Evolutionary conservation across 2,113 vertebrate genomes (phyloP).

Genomic region (Syngnathus typhle): DNA sequence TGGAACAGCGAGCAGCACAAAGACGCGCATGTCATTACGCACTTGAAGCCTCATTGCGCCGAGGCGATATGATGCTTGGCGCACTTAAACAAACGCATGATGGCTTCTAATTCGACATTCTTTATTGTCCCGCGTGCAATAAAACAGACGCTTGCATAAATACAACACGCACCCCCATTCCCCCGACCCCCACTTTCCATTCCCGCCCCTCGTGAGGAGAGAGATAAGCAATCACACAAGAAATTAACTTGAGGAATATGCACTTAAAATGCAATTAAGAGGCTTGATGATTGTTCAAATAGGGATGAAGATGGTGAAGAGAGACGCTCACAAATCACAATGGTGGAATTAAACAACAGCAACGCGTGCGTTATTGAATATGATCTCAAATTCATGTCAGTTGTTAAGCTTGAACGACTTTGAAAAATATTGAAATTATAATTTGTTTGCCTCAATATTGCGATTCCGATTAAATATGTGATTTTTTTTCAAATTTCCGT

Average conservation of each 20-base stretch:
- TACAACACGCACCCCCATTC: background rate
- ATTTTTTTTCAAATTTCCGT: no score
- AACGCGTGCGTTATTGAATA: no score
- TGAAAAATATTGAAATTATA: no score
- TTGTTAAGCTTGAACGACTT: background rate
- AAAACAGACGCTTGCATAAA: slow-evolving; percentile 1
- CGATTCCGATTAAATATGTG: no score
- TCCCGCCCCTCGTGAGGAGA: background rate
- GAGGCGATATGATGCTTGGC: slow-evolving; percentile 18
- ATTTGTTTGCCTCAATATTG: no score
- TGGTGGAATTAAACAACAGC: no score
- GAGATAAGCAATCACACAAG: slow-evolving; percentile 1
- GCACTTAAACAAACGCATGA: slow-evolving; percentile 18
- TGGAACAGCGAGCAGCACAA: background rate
- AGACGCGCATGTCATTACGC: slow-evolving; percentile 11
- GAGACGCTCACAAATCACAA: background rate
- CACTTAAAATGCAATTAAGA: slow-evolving; percentile 1
- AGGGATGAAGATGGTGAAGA: no score
- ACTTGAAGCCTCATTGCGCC: slow-evolving; percentile 26
- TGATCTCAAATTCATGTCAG: background rate
- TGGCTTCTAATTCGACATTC: slow-evolving; percentile 10
- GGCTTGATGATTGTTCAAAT: background rate
- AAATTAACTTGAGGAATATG: background rate
- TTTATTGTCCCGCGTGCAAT: slow-evolving; percentile 5
- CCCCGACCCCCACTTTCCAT: background rate